Evolutionary conservation across 2,797 vertebrate species (phyloP).

Genomic region (Lacerta viridis): DNA sequence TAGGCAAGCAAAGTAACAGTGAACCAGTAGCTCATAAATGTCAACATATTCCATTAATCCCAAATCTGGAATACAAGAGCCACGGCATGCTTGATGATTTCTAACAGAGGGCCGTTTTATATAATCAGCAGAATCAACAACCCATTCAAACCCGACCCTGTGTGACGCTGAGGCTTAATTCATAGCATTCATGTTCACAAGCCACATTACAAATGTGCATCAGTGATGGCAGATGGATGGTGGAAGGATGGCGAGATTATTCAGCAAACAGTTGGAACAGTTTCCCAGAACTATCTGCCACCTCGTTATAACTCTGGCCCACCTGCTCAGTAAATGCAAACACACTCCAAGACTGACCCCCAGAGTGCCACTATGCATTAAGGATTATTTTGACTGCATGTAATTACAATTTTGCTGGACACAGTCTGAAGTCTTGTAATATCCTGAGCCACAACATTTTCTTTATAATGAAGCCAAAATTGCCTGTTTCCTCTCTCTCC

Average conservation of each 20-base stretch:
- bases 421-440: conserved; percentile 8
- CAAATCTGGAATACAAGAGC: neutral
- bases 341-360: neutral
- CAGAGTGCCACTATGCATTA: conserved; percentile 7
- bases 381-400: conserved; percentile 27
- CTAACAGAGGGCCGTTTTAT: neutral
- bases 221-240: conserved; percentile 4
- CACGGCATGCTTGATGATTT: neutral
- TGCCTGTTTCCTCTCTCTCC: neutral
- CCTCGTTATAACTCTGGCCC: conserved; percentile 4
- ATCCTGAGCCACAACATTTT: conserved; percentile 13
- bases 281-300: conserved; percentile 14
- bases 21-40: neutral
- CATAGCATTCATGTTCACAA: neutral
- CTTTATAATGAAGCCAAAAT: conserved; percentile 34
- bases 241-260: conserved; percentile 5
- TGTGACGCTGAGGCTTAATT: conserved; percentile 6
- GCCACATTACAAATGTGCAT: neutral
- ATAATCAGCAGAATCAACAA: neutral
- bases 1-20: neutral
- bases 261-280: neutral
- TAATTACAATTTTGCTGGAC: neutral
- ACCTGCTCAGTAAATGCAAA: conserved; percentile 27
- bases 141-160: neutral
- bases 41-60: neutral